Percentiles rank a stretch among this genome's conserved stretches.
Conservation (phyloP, 1,140 invertebrate genomes). For the Thereuonema tuberculata region DNA sequence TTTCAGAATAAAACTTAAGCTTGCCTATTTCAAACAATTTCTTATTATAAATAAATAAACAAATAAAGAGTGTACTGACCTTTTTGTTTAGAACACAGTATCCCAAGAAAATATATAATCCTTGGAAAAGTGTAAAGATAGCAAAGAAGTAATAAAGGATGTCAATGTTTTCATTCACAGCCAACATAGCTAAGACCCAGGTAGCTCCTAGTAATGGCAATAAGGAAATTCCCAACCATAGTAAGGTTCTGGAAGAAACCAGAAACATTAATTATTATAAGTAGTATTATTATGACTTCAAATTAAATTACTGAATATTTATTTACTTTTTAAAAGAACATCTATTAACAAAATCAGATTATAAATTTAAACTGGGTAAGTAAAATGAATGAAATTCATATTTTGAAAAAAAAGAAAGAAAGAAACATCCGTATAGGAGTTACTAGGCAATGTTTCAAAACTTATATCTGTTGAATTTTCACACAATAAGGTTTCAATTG, state of each 20-base stretch:
- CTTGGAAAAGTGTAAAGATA: conserved; percentile 51
- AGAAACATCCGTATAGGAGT: too few species aligned
- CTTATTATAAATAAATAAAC: too few species aligned
- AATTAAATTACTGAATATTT: neutral
- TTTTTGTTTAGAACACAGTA: conserved; percentile 67
- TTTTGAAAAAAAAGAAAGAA: too few species aligned
- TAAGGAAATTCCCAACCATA: conserved; percentile 68
- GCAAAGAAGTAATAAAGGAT: conserved; percentile 57
- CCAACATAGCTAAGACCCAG: conserved; percentile 66
- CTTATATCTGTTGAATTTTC: too few species aligned
- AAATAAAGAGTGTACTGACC: conserved; percentile 42
- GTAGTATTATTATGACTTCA: too few species aligned
- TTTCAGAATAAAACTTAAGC: too few species aligned
- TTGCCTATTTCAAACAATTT: too few species aligned
- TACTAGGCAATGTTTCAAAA: too few species aligned
- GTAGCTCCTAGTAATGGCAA: conserved; percentile 58
- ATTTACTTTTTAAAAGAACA: neutral
- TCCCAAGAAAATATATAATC: conserved; percentile 61
- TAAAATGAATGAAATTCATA: too few species aligned
- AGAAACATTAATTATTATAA: conserved; percentile 15
- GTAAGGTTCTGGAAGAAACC: conserved; percentile 49
- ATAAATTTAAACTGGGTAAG: conserved; percentile 8
- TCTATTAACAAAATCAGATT: conserved; percentile 2
- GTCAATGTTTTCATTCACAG: conserved; percentile 58
- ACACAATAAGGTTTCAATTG: too few species aligned